Evolutionary conservation across 2,113 vertebrate genomes (phyloP), one percentile per base, ranked within the genome.

Genomic region (Geococcyx californianus): DNA sequence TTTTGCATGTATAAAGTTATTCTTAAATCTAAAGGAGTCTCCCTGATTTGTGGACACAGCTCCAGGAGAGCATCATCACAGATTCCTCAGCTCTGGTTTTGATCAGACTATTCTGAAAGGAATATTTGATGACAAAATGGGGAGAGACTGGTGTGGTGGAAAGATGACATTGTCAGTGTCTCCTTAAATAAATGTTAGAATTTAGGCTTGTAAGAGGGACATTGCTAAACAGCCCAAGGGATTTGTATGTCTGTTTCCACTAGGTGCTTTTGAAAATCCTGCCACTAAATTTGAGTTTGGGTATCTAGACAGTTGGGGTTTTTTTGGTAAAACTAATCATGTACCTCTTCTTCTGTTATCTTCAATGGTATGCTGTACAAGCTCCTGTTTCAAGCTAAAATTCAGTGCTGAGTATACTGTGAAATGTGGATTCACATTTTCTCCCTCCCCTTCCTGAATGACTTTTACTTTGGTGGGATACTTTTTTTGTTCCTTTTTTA

Each of bases 1-100:
- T 89, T 90, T 90, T 94, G 95, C 95, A 94, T 97, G 96, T 97
- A 89, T 87, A 96, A 94, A 94, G 89, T 96, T 96, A 90, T 93
- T 93, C 94, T 90, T 95, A 94, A 96, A 90, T 93, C 81, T 81
- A 86, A 94, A 96, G 95, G 94, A 96, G 87, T 88, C 90, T 95
- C 80, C 89, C 79, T 6, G 10, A 0, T 91, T 78, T 94, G 64
- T 87, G 75, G 92, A 94, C 93, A 82, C 33, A 85, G 89, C 79
- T 95, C 91, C 96, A 96, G 91, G 95, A 97, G 94, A 95, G 95
- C 95, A 96, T 96, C 91, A 3, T 79, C 89, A 87, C 83, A 82
- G 76, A 82, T 93, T 95, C 83, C 49, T 95, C 69, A 90, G 58
- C 75, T 94, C 80, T 8, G 6, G 54, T 92, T 95, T 94, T 86